These are phyloP conservation scores for Sphyrna mokarran DNA, from an alignment of 2,113 vertebrate species.

Conservation along the genomic window DNA sequence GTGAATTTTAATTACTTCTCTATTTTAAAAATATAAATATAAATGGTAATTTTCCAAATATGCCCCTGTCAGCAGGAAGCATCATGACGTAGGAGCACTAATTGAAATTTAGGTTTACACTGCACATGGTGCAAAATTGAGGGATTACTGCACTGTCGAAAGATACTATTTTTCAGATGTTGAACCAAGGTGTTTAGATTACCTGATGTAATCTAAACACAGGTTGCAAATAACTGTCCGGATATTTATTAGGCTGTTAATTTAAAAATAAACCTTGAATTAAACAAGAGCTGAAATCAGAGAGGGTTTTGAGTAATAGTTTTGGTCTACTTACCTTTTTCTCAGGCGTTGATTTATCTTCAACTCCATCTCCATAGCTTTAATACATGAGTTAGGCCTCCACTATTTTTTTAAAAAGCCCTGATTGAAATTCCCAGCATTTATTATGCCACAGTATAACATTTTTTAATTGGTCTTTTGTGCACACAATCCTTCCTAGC, in stretches of 20 bases:
- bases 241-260: neutral
- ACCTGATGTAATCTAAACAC: neutral
- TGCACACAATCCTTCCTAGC: neutral
- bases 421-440: too few species aligned
- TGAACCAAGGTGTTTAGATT: too few species aligned
- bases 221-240: neutral
- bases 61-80: too few species aligned
- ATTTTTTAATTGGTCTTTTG: neutral
- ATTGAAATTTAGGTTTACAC: neutral
- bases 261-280: neutral
- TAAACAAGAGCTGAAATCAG: neutral
- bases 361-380: neutral
- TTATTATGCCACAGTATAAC: neutral
- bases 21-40: too few species aligned
- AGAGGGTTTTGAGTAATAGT: neutral
- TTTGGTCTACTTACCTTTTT: neutral
- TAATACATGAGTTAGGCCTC: neutral
- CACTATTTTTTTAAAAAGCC: neutral
- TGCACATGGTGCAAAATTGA: too few species aligned
- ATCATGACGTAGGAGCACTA: neutral
- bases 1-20: neutral
- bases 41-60: too few species aligned
- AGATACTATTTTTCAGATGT: too few species aligned
- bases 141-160: too few species aligned
- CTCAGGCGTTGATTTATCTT: neutral